Evolutionary conservation across 2,113 vertebrate species (phyloP), one percentile per base, ranked within the genome.

Genomic region (Xenopus laevis): DNA sequence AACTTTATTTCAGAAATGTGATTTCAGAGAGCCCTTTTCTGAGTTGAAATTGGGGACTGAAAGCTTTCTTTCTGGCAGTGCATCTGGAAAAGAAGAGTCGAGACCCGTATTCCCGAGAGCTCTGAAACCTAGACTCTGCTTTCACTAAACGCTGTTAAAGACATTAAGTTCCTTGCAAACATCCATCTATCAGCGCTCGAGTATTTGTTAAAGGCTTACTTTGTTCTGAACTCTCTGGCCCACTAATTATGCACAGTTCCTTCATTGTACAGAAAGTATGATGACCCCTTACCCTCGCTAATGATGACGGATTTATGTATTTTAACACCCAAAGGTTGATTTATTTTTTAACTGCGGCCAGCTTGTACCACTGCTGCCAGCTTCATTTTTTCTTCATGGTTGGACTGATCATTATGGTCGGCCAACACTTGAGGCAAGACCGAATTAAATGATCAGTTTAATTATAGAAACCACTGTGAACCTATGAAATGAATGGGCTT

Each of bases 261-360:
- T 83, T 83, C 82, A 80, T 84, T 85, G 77, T 80, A 78, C 82
- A 81, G 11, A 50, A 79, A 78, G 81, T 72, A 85, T 84, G 81
- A 82, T 79, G 82, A 83, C 80, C 84, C 78, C 81, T 81, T 82
- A 83, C 80, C 81, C 84, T 69, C 80, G 71, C 80, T 82, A 80
- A 85, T 79, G 83, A 80, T 86, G 85, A 87, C 84, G 86, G 86
- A 89, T 89, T 86, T 90, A 88, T 89, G 83, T 84, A 84, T 85
- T 85, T 84, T 83, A 82, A 86, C 84, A 84, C 83, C 79, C 82
- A 83, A 80, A 78, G 21, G 33, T 78, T 82, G 83, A 80, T 78
- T 75, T 84, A 81, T 88, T 89, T 87, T 83, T 72, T 81, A 85
- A 82, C 70, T 75, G 78, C 77, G 83, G 81, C 84, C 84, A 84